phyloP scores from a whole-genome alignment of 2,888 invertebrate species.

The Disparrhopalites patrizii region DNA sequence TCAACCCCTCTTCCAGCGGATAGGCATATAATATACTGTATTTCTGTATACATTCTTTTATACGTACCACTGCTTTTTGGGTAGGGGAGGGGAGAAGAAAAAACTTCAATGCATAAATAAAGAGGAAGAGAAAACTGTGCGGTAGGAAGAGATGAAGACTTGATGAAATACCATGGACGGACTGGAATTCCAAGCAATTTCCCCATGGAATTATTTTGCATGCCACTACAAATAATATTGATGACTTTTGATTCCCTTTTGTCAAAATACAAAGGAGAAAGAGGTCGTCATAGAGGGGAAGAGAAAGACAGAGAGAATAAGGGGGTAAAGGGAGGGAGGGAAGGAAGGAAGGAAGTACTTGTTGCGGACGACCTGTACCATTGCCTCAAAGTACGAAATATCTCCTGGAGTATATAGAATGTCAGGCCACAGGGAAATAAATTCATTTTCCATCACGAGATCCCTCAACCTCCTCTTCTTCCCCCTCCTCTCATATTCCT shows the following conservation, averaged over 20 bases:
- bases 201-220: conserved; percentile 18
- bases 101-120: conserved; percentile 9
- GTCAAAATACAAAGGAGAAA: no score
- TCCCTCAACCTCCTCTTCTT: background rate
- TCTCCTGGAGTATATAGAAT: background rate
- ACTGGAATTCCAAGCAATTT: conserved; percentile 7
- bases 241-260: conserved; percentile 7
- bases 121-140: background rate
- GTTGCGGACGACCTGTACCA: no score
- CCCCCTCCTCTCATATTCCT: no score
- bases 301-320: no score
- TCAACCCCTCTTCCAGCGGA: background rate
- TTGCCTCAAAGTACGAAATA: no score
- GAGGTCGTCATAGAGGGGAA: no score
- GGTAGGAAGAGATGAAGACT: background rate
- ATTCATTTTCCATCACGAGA: background rate
- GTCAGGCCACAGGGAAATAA: background rate
- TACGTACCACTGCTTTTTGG: background rate
- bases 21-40: no score
- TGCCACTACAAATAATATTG: conserved; percentile 12
- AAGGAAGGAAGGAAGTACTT: no score
- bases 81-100: background rate
- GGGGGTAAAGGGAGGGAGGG: no score
- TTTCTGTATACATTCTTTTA: background rate
- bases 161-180: conserved; percentile 3